Base-by-base conservation (phyloP, 2,888 invertebrate genomes). In the Terebella lapidaria region DNA sequence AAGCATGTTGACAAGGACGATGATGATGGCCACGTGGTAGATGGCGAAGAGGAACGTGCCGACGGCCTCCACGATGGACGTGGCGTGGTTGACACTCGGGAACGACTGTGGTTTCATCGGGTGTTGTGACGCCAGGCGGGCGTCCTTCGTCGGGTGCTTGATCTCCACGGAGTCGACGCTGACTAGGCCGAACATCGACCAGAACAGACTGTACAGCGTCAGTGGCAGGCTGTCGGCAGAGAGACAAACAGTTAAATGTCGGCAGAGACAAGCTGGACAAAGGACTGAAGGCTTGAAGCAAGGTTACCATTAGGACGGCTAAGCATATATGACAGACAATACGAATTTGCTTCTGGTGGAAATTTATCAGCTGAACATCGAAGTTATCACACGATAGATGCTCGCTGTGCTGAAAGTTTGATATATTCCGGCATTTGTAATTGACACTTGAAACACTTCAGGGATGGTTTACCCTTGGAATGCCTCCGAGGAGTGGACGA, bases 1-100 rank as follows among this genome's bases (percentile, higher is more conserved):
- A 27, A 83, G 72, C 89, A 89, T 89, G 77, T 89, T 90, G 65
- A 89, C 80, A 42, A 89, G 85, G 64, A 89, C 86, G 67, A 89
- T 85, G 59, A 88, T 88, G 58, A 86, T 86, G 70, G 89, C 84
- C 35, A 89, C 86, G 80, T 88, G 87, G 75, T 87, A 89, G 62
- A 77, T 83, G 70, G 78, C 72, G 71, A 80, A 81, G 56, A 82
- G 84, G 64, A 87, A 83, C 73, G 88, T 87, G 42, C 89, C 89
- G 54, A 89, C 84, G 2, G 85, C 75, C 66, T 80, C 80, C 20
- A 80, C 79, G 20, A 69, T 56, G 2, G 68, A 65, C 22, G 69
- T 69, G 56, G 68, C 69, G 57, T 64, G 64, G 42, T 59, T 59
- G 24, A 61, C 64, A 2, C 61, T 62, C 15, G 64, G 64, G 28